A percentile compares a stretch with the other conserved stretches of the same genome.
These are phyloP conservation scores for Serinus canaria DNA, from an alignment of 2,113 vertebrate genomes.

Conservation along the genomic window DNA sequence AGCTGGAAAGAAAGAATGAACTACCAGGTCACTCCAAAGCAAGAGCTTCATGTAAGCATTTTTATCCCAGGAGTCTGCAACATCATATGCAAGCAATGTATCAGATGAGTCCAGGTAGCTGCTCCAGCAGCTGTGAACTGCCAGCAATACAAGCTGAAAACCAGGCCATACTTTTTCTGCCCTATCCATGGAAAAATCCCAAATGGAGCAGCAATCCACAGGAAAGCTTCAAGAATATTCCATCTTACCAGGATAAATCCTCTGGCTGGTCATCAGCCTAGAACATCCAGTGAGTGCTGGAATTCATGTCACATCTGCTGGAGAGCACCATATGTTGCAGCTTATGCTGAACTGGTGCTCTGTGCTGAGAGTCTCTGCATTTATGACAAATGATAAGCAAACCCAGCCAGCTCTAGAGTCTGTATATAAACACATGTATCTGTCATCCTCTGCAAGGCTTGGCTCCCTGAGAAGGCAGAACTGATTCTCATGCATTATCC, in stretches of 20 bases:
- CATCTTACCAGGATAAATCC: not conserved
- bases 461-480: not conserved
- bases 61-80: not conserved
- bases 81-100: not conserved
- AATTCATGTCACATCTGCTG: not conserved
- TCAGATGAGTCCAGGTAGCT: not conserved
- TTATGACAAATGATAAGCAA: constrained; percentile 13
- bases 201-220: not conserved
- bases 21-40: not conserved
- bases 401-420: not conserved
- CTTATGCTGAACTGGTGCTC: not conserved
- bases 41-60: not conserved
- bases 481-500: not conserved
- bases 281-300: not conserved
- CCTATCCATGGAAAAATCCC: not conserved
- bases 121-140: not conserved
- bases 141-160: not conserved
- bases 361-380: not conserved
- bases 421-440: constrained; percentile 1
- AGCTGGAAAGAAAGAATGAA: not conserved
- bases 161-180: not conserved
- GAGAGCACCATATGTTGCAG: not conserved
- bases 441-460: constrained; percentile 8
- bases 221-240: not conserved
- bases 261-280: not conserved